Percentiles rank a stretch among this genome's conserved stretches.
Evolutionary conservation across 2,888 invertebrate species (phyloP).

Genomic region (Thecophora atra): DNA sequence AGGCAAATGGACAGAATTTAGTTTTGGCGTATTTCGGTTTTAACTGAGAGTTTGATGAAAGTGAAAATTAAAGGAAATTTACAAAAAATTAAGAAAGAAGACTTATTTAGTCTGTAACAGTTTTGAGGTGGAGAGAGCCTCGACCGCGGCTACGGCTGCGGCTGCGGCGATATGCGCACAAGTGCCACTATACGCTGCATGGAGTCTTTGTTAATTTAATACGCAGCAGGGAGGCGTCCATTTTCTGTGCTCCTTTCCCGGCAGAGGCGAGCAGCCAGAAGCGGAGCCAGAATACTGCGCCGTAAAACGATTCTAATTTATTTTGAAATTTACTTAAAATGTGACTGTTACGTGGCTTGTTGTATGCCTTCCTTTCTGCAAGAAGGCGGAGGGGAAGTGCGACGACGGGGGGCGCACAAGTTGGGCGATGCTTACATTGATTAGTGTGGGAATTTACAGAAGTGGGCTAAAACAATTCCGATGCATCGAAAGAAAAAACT

Average conservation of each 20-base stretch:
- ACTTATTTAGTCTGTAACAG: no score
- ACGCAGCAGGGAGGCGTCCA: conserved; percentile 46
- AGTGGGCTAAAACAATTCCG: not conserved
- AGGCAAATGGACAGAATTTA: no score
- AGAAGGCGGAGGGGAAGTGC: not conserved
- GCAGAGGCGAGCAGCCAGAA: not conserved
- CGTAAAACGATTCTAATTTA: conserved; percentile 26
- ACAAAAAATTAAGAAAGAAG: conserved; percentile 47
- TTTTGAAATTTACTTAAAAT: conserved; percentile 29
- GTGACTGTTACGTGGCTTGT: not conserved
- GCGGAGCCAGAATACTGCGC: not conserved
- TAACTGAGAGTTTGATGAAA: not conserved
- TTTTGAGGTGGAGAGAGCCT: not conserved
- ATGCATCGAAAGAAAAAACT: not conserved
- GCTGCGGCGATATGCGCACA: conserved; percentile 40
- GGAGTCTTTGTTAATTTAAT: conserved; percentile 53
- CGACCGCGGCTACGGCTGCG: not conserved
- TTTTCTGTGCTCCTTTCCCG: not conserved
- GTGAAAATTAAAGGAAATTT: conserved; percentile 45
- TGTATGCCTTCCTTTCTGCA: not conserved
- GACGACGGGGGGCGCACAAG: not conserved
- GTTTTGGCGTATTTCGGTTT: not conserved
- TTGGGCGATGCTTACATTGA: conserved; percentile 3
- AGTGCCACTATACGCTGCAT: conserved; percentile 51
- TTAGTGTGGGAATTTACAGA: conserved; percentile 29